Percentiles rank a stretch among this genome's conserved stretches.
phyloP scores from a whole-genome alignment of 2,113 vertebrate species.

The Apteryx mantelli region DNA sequence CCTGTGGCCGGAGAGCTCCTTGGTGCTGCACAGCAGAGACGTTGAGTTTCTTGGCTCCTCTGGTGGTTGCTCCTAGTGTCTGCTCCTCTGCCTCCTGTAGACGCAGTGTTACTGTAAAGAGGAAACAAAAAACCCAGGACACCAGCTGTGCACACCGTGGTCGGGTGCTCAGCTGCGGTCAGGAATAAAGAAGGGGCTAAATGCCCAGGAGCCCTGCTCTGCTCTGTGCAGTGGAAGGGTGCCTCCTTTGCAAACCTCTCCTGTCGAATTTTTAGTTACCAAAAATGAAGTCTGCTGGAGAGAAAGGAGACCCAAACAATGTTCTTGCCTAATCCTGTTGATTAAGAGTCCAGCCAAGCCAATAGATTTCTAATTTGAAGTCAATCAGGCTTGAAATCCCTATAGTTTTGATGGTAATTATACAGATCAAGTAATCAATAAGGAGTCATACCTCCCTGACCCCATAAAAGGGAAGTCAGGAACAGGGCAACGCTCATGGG shows the following conservation, averaged over 20 bases:
- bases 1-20: background rate
- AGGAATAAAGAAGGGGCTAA: background rate
- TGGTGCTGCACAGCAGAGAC: background rate
- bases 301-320: slow-evolving; percentile 8
- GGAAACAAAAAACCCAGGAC: background rate
- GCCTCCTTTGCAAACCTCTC: background rate
- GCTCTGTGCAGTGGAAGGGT: background rate
- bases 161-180: background rate
- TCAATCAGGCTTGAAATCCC: slow-evolving; percentile 78
- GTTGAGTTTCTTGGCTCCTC: background rate
- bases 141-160: background rate
- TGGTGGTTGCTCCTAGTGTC: background rate
- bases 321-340: slow-evolving; percentile 11
- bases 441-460: background rate
- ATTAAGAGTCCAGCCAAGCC: slow-evolving; percentile 47
- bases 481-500: background rate
- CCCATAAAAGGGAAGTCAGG: background rate
- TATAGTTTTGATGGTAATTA: slow-evolving; percentile 66
- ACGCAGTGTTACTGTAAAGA: rapidly evolving
- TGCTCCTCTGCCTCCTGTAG: background rate
- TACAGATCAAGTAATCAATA: slow-evolving; percentile 73
- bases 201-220: background rate
- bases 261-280: background rate
- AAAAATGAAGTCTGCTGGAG: background rate
- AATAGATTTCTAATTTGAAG: slow-evolving; percentile 80